These are phyloP conservation scores for Malthinus seriepunctatus DNA, from an alignment of 2,888 invertebrate genomes.

Conservation along the genomic window DNA sequence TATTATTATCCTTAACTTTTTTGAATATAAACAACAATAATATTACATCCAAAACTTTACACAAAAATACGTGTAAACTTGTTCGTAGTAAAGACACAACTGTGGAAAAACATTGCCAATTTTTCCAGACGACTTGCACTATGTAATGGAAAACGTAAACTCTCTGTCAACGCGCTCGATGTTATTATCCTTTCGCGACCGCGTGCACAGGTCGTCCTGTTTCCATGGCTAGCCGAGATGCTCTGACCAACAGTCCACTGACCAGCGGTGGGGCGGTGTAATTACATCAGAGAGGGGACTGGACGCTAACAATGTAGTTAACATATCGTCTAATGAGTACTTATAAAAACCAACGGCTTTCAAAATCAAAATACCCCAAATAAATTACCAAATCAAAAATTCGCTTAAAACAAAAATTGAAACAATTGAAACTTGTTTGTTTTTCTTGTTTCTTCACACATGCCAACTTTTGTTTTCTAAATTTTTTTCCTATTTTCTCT, in stretches of 20 bases:
- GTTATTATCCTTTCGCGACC: conserved; percentile 41
- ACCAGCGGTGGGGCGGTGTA: conserved; percentile 54
- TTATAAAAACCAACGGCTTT: conserved; percentile 13
- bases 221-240: conserved; percentile 54
- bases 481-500: too few relatives aligned
- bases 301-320: conserved; percentile 53
- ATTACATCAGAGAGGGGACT: conserved; percentile 47
- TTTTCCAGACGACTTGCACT: conserved; percentile 28
- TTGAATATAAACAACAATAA: conserved; percentile 1
- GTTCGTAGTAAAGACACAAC: background rate
- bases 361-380: conserved; percentile 25
- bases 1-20: conserved; percentile 6
- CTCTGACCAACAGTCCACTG: conserved; percentile 55
- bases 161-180: conserved; percentile 33
- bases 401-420: background rate
- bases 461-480: too few relatives aligned
- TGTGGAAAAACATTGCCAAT: background rate
- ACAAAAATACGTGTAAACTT: conserved; percentile 4
- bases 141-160: conserved; percentile 32
- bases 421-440: too few relatives aligned
- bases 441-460: too few relatives aligned
- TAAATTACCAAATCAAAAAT: background rate
- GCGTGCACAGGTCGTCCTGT: conserved; percentile 45
- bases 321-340: conserved; percentile 50
- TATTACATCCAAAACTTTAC: conserved; percentile 4